phyloP scores from a whole-genome alignment of 1,140 invertebrate genomes.

The Whitmania pigra region DNA sequence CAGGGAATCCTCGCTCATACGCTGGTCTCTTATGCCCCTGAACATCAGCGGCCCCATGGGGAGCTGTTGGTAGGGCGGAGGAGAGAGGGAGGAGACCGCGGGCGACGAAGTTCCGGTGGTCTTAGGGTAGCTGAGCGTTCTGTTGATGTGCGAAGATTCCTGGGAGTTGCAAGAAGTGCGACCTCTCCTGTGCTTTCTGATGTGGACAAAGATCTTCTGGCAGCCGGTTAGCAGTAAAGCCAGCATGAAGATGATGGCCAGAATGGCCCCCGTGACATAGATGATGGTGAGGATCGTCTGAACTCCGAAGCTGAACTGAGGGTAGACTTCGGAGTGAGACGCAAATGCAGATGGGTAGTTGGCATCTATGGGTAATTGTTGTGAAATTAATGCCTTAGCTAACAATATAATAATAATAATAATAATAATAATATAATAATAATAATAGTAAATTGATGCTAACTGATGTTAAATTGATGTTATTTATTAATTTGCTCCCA shows the following conservation, averaged over 20 bases:
- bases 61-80: constrained; percentile 4
- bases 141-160: neutral
- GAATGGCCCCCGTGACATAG: neutral
- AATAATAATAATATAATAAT: neutral
- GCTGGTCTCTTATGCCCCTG: neutral
- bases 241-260: constrained; percentile 5
- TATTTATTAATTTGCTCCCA: neutral
- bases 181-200: neutral
- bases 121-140: neutral
- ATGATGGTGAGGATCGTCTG: constrained; percentile 4
- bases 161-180: no score
- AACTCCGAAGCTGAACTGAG: neutral
- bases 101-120: neutral
- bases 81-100: neutral
- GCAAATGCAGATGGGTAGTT: neutral
- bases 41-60: neutral
- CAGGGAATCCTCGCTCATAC: neutral
- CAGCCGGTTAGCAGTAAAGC: neutral
- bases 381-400: neutral
- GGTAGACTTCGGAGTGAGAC: neutral
- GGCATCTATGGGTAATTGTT: neutral
- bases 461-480: no score
- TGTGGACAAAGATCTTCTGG: neutral
- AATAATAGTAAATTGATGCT: no score
- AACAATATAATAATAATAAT: neutral